Evolutionary conservation across 2,888 invertebrate species (phyloP), one percentile per base, ranked within the genome.

Genomic region (Gastracanthus pulcherrimus): DNA sequence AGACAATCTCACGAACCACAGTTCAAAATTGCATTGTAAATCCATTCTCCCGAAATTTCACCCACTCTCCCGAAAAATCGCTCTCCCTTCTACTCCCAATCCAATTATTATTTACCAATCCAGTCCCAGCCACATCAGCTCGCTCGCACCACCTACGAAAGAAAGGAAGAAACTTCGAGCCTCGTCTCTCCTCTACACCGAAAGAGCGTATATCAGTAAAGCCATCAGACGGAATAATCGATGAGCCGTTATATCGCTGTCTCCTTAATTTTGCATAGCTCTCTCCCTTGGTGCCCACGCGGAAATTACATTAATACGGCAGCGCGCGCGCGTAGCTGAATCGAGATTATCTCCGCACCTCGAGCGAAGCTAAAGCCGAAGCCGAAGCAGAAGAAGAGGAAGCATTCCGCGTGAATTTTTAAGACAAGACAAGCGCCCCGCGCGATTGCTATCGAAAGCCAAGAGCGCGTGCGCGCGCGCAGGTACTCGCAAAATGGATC

Each of bases 391-490:
- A 41, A 55, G 38, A 29, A 64, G 38, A 48, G 26, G 19, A 41
- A 41, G 29, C 19, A 64, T 36, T 41, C 6, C 41, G 70, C 71
- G 62, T 80, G 69, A 80, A 80, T 81, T 81, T 81, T 81, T 71
- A 64, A 75, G 38, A 23, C 31, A 34, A 55, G 80, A 67, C 72
- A 71, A 66, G 71, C 55, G 23, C 23, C 60, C 26, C 55, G 11
- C 1, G 5, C 71, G 76, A 81, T 81, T 81, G 76, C 55, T 45
- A 79, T 74, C 34, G 67, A 78, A 78, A 34, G 51, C n/a, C 79
- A 58, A 51, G n/a, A n/a, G n/a, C n/a, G n/a, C n/a, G n/a, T n/a
- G n/a, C n/a, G n/a, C n/a, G n/a, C n/a, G n/a, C n/a, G n/a, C 79
- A 58, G 51, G 19, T 51, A 51, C 66, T 4, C 19, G 2, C 19